Base-by-base conservation (phyloP, 2,113 vertebrate species). In the Dasypus novemcinctus region DNA sequence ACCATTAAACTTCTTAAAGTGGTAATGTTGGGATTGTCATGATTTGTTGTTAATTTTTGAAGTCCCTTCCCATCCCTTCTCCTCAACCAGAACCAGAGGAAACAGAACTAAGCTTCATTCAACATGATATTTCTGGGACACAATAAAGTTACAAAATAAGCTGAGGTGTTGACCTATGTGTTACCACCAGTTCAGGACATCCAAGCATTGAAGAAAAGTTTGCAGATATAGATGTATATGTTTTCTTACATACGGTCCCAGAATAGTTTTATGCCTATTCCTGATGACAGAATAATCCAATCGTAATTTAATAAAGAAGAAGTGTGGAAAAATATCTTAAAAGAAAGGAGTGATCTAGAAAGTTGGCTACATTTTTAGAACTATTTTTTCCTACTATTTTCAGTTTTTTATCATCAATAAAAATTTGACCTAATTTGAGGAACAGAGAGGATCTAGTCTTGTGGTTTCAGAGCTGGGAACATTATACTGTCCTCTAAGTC, bases 261-360 rank as follows among this genome's bases (percentile, higher is more conserved):
- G 11, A 49, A 12, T 76, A 71, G 43, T 88, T 31, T 85, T 18
- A 27, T 79, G 18, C 64, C 81, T 95, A 69, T 74, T 74, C 31
- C 49, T 68, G 3, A 63, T 83, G 74, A 91, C 36, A 87, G 68
- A 91, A 84, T 87, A 83, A 81, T 85, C 33, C 61, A 25, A 33
- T 88, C 90, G 72, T 27, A 90, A 92, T 76, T 80, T 94, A 29
- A 46, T 78, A 84, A 95, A 78, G 74, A 87, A 43, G 29, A 36
- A 93, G 82, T 20, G 46, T 91, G 66, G 95, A 92, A 61, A 96
- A 83, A 82, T 71, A n/a, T 78, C 46, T 87, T 46, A 52, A 89
- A 94, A n/a, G 59, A 81, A 91, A 88, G 17, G 33, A 17, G 1
- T 74, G 52, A 86, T 83, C 31, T 87, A 25, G 75, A 92, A 83